Conservation (phyloP, 2,888 invertebrate genomes). For the Syrphus vitripennis region DNA sequence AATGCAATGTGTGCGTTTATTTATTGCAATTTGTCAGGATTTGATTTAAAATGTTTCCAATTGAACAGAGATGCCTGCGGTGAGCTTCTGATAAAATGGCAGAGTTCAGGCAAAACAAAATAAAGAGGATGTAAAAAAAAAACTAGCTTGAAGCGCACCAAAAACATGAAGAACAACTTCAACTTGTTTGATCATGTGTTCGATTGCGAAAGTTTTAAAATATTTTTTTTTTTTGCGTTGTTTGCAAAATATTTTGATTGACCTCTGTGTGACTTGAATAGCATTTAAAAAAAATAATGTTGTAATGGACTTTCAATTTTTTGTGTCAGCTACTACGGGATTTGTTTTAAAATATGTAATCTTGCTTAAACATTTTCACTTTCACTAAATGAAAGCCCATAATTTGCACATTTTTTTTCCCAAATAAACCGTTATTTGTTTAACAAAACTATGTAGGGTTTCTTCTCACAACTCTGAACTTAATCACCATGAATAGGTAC, state of each 20-base stretch:
- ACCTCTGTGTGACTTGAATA: constrained; percentile 23
- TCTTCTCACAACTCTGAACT: background rate
- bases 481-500: background rate
- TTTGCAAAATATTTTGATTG: constrained; percentile 12
- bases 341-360: background rate
- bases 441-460: background rate
- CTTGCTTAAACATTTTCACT: background rate
- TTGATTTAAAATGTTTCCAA: constrained; percentile 34
- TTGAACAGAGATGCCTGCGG: constrained; percentile 21
- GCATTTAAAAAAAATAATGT: background rate
- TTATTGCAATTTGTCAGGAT: constrained; percentile 50
- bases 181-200: constrained; percentile 23
- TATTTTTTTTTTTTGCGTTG: background rate
- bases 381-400: background rate
- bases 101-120: constrained; percentile 36
- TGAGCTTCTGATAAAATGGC: constrained; percentile 48
- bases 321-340: background rate
- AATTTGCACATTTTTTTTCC: background rate
- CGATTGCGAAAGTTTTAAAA: constrained; percentile 27
- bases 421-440: background rate
- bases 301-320: background rate
- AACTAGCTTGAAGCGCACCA: constrained; percentile 8
- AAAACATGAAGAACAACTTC: constrained; percentile 19
- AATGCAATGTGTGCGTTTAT: constrained; percentile 34
- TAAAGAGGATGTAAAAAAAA: constrained; percentile 25